A percentile compares a stretch with the other conserved stretches of the same genome.
Conservation (phyloP, 2,113 vertebrate genomes). For the Maccullochella peelii region DNA sequence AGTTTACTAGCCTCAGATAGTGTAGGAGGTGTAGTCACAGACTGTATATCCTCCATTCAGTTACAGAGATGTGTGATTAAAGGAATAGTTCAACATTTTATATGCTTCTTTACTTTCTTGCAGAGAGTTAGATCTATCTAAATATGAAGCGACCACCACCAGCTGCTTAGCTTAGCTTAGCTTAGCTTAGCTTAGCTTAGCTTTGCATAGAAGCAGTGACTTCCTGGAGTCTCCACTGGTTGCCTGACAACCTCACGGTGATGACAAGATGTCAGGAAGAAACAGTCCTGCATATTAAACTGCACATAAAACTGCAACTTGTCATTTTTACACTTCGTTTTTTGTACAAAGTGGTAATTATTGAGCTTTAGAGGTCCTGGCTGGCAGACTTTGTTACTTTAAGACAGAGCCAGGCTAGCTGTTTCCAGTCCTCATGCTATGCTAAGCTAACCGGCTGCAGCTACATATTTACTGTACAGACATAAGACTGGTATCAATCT, state of each 20-base stretch:
- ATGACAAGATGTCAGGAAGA: neutral
- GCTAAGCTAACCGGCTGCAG: neutral
- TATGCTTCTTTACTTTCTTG: neutral
- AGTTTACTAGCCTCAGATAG: neutral
- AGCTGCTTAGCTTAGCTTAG: neutral
- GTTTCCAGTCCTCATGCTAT: neutral
- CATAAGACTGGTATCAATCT: neutral
- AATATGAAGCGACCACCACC: neutral
- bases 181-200: no score
- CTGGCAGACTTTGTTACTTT: neutral
- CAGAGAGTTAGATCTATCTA: neutral
- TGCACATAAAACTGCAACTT: neutral
- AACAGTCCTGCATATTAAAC: neutral
- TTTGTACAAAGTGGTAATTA: neutral
- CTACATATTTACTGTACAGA: neutral
- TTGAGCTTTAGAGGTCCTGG: neutral
- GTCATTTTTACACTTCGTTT: neutral
- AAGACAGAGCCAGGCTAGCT: neutral
- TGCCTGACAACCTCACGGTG: no score
- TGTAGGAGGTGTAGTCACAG: neutral
- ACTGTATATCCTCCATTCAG: neutral
- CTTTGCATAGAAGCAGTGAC: neutral
- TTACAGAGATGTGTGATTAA: conserved; percentile 1
- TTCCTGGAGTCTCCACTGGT: neutral
- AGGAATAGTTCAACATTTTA: neutral